Evolutionary conservation across 1,140 invertebrate species (phyloP), one percentile per base, ranked within the genome.

Genomic region (Dysdera silvatica): DNA sequence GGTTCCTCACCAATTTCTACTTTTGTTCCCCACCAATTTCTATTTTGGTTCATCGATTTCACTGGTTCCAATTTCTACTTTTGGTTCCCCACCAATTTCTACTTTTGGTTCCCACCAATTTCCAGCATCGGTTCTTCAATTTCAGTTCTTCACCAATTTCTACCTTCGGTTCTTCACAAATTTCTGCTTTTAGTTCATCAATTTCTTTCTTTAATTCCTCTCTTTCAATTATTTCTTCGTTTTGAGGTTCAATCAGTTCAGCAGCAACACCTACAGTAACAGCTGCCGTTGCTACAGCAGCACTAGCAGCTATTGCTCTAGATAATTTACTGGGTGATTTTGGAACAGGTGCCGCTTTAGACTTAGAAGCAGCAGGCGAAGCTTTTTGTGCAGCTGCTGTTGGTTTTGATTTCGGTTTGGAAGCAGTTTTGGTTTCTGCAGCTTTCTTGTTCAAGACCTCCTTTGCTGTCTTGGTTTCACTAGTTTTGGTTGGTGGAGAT

Each of bases 161-260:
- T 26, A n/a, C 37, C n/a, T n/a, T n/a, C n/a, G n/a, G n/a, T 4
- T 52, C 23, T 23, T 28, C 24, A 16, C 16, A 14, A 52, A 14
- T 16, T 23, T 32, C 58, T 4, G 33, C 20, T 45, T 52, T 37
- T 28, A 14, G n/a, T 7, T 45, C 53, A 6, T 29, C 23, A 33
- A 63, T 52, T 43, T 58, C 55, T 26, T 52, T 41, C 18, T 53
- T 51, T 54, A 72, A 71, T 61, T 71, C 66, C 14, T 71, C 71
- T 18, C 69, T 49, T 56, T 74, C 71, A 51, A 67, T 67, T 37
- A 70, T 61, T 59, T 57, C 61, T n/a, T 47, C 20, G n/a, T 69
- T 60, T 37, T 57, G 41, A 60, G 51, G 58, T 60, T 69, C 71
- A n/a, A 72, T 63, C n/a, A 72, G 67, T 65, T 65, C 62, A 29